Evolutionary conservation across 2,888 invertebrate species (phyloP).

Genomic region (Anthophora plumipes): DNA sequence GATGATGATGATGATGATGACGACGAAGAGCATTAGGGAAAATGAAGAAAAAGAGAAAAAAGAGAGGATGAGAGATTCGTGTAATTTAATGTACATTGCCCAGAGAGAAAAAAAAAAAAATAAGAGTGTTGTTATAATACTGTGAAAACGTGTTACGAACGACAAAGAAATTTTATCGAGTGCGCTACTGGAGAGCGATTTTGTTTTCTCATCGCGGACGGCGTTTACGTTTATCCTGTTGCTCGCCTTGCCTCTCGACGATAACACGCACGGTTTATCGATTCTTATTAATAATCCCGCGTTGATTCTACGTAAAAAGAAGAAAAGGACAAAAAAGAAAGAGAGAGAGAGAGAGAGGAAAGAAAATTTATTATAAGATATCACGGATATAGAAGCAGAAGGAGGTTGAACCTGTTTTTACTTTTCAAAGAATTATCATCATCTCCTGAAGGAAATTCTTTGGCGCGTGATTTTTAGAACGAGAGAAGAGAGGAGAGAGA

Average conservation of each 20-base stretch:
- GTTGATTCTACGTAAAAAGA: conserved; percentile 9
- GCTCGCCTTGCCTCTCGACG: conserved; percentile 46
- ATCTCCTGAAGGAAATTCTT: no score
- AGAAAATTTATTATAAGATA: conserved; percentile 14
- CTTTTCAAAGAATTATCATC: no score
- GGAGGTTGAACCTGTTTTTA: no score
- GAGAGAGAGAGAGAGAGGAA: not conserved
- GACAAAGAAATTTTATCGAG: conserved; percentile 74
- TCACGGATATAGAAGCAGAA: no score
- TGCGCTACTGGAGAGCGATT: conserved; percentile 80
- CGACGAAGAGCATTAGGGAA: not conserved
- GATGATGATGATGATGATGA: not conserved
- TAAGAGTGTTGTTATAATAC: conserved; percentile 66
- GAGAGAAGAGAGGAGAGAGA: no score
- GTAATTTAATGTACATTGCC: conserved; percentile 75
- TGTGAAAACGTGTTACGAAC: conserved; percentile 68
- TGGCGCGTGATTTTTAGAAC: not conserved
- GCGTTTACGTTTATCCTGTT: conserved; percentile 50
- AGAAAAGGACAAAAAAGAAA: not conserved
- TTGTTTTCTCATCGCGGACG: conserved; percentile 71
- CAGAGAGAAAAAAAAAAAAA: conserved; percentile 1
- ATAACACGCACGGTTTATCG: no score
- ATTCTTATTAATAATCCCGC: conserved; percentile 11
- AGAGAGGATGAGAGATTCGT: conserved; percentile 50
- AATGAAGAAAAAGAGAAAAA: not conserved